Conservation (phyloP, 2,888 invertebrate species). For the Seira ritae region DNA sequence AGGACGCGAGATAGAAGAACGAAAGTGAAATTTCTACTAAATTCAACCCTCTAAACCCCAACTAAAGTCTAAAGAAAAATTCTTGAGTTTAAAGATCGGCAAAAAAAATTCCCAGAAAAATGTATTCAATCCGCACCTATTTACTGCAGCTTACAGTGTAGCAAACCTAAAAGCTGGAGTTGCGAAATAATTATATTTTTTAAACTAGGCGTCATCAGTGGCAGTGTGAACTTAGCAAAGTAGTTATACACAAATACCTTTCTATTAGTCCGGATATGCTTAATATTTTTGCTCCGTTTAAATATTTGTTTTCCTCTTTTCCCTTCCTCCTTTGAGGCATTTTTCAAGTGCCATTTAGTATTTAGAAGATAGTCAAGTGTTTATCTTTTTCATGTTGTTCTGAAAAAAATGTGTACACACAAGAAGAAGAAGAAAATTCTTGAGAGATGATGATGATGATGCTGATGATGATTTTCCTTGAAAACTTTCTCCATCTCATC, state of each 20-base stretch:
- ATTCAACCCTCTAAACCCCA: no score
- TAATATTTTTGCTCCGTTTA: not conserved
- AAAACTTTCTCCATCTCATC: conserved; percentile 31
- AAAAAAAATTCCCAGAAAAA: no score
- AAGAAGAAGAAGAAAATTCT: not conserved
- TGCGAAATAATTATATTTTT: no score
- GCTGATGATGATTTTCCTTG: conserved; percentile 15
- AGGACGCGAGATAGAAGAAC: not conserved
- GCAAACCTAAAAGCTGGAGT: no score
- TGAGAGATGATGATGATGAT: not conserved
- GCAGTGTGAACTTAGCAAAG: no score
- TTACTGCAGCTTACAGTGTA: no score
- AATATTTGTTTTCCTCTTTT: conserved; percentile 38
- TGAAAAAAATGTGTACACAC: not conserved
- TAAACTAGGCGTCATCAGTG: no score
- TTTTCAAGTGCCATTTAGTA: conserved; percentile 22
- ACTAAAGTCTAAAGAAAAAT: no score
- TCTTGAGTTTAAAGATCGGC: no score
- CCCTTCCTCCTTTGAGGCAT: conserved; percentile 23
- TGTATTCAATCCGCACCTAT: no score
- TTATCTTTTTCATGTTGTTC: conserved; percentile 27
- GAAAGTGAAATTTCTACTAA: not conserved
- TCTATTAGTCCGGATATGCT: no score
- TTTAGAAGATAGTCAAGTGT: conserved; percentile 24
- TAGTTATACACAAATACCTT: no score